Conservation (phyloP, 1,140 invertebrate species). For the Pollicipes pollicipes region DNA sequence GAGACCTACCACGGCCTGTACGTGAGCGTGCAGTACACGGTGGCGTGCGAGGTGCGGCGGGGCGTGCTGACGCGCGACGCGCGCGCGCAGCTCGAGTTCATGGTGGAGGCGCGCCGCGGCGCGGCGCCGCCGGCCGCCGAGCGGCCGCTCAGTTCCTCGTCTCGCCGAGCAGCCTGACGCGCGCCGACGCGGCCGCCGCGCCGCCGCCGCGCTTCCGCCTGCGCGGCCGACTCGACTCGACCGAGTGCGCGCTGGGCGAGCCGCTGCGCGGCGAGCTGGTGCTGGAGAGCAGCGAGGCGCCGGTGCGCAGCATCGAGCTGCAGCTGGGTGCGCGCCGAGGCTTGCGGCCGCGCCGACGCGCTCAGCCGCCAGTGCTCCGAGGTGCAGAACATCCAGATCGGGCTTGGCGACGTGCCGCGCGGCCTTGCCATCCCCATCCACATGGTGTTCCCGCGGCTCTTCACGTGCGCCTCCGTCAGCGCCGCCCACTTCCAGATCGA, state of each 20-base stretch:
- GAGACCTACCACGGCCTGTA: constrained; percentile 97
- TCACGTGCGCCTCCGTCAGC: constrained; percentile 79
- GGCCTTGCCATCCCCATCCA: constrained; percentile 73
- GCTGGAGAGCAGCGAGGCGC: constrained; percentile 52
- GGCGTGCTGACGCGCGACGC: constrained; percentile 78
- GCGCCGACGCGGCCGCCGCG: constrained; percentile 38
- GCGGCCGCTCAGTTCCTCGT: constrained; percentile 64
- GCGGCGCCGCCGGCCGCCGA: constrained; percentile 31
- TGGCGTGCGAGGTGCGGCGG: constrained; percentile 75
- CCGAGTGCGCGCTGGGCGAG: constrained; percentile 58
- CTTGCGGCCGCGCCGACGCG: constrained; percentile 85
- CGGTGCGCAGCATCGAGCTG: constrained; percentile 82
- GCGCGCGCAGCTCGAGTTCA: constrained; percentile 67
- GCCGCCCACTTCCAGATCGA: constrained; percentile 93
- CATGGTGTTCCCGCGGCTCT: constrained; percentile 87
- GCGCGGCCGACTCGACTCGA: constrained; percentile 60
- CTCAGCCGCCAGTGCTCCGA: constrained; percentile 41
- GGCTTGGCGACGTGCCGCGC: constrained; percentile 70
- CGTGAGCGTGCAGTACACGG: constrained; percentile 78
- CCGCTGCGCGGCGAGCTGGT: constrained; percentile 74
- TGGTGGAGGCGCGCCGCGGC: constrained; percentile 55
- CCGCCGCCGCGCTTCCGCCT: constrained; percentile 62
- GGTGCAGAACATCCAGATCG: constrained; percentile 94
- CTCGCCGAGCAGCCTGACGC: constrained; percentile 51
- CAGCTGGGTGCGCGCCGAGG: constrained; percentile 88